Conservation (phyloP, 37 sponge, comb jelly and placozoan species). For the Amphimedon queenslandica region DNA sequence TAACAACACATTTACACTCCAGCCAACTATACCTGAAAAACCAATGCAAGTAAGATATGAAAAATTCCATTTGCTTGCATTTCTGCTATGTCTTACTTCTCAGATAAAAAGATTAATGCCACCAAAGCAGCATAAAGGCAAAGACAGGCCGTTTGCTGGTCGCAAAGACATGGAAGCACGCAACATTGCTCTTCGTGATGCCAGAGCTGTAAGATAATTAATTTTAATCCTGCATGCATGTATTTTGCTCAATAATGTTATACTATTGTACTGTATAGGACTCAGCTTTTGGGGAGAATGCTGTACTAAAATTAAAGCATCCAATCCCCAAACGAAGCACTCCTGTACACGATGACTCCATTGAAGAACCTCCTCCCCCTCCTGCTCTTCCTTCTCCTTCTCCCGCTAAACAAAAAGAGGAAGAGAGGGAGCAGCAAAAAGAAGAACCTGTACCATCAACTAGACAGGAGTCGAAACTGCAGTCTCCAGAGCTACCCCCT, state of each 20-base stretch:
- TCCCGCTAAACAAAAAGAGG: not conserved
- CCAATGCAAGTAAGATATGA: not conserved
- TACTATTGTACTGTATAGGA: too few relatives aligned
- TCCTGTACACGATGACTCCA: not conserved
- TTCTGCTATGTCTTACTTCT: not conserved
- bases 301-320: not conserved
- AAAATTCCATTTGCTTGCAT: not conserved
- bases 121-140: not conserved
- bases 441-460: not conserved
- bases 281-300: not conserved
- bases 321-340: not conserved
- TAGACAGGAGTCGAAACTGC: not conserved
- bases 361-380: not conserved
- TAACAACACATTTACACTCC: not conserved
- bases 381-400: not conserved
- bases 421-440: not conserved
- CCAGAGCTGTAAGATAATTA: constrained; percentile 40
- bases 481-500: too few relatives aligned
- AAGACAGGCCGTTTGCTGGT: constrained; percentile 63
- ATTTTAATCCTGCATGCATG: not conserved
- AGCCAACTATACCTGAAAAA: not conserved
- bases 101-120: constrained; percentile 1
- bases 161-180: constrained; percentile 68
- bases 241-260: not conserved
- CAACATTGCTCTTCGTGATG: constrained; percentile 53